phyloP scores from a whole-genome alignment of 2,113 vertebrate species.

The Jaculus jaculus region DNA sequence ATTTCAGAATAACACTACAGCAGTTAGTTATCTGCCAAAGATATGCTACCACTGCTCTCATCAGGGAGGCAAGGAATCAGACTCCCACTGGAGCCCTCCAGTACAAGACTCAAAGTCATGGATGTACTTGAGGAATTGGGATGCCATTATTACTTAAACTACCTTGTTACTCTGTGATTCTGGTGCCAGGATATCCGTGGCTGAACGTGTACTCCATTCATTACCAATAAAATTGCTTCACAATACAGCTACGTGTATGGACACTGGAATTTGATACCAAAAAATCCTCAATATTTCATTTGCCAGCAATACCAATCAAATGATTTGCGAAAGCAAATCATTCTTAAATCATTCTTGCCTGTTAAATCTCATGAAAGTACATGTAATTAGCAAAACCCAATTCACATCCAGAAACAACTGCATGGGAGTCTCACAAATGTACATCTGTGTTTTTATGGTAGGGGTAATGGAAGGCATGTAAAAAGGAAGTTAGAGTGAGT shows the following conservation, averaged over 20 bases:
- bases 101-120: not conserved
- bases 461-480: not conserved
- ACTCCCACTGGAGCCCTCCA: not conserved
- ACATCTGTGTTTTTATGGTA: not conserved
- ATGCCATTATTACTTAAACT: not conserved
- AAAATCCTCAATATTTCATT: slow-evolving; percentile 45
- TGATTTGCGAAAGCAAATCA: slow-evolving; percentile 50
- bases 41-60: not conserved
- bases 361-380: slow-evolving; percentile 43
- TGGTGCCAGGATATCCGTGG: not conserved
- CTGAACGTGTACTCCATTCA: not conserved
- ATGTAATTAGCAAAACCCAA: slow-evolving; percentile 43
- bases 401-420: slow-evolving; percentile 41
- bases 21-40: not conserved
- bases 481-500: not conserved
- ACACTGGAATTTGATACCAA: not conserved
- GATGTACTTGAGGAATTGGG: not conserved
- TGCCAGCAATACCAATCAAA: slow-evolving; percentile 25
- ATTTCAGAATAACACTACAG: slow-evolving; percentile 37
- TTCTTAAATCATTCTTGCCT: slow-evolving; percentile 37
- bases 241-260: not conserved
- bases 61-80: not conserved
- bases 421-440: slow-evolving; percentile 17
- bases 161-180: not conserved
- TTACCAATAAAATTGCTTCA: not conserved